Percentiles rank a stretch among this genome's conserved stretches.
Conservation (phyloP, 1,140 invertebrate species). For the Brachionus asplanchnoidis region DNA sequence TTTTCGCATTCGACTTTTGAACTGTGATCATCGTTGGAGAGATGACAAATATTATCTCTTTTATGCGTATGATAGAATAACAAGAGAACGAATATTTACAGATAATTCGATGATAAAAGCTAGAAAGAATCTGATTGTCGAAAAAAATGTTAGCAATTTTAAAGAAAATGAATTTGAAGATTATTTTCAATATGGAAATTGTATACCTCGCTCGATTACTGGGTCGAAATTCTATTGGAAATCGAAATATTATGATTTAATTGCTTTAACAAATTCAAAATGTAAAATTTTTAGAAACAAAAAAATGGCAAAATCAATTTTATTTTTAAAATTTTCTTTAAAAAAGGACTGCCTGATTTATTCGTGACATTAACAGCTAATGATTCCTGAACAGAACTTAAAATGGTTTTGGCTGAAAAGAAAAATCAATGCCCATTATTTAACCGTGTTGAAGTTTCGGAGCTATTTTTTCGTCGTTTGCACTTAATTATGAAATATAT, state of each 20-base stretch:
- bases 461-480: no score
- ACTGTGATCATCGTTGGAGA: not conserved
- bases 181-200: not conserved
- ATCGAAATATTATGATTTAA: not conserved
- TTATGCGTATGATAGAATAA: not conserved
- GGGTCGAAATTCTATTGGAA: not conserved
- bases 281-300: not conserved
- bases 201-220: not conserved
- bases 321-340: not conserved
- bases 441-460: no score
- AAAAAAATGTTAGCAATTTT: not conserved
- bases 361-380: not conserved
- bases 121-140: not conserved
- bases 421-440: no score
- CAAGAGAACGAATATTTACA: not conserved
- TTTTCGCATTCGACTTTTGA: not conserved
- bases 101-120: not conserved
- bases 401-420: no score
- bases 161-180: not conserved
- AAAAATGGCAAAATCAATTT: not conserved
- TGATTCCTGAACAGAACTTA: no score
- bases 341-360: not conserved
- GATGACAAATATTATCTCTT: not conserved
- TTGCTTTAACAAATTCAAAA: not conserved
- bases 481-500: no score